These are phyloP conservation scores for Antigone vipio DNA, from an alignment of 2,113 vertebrate genomes.

Conservation along the genomic window DNA sequence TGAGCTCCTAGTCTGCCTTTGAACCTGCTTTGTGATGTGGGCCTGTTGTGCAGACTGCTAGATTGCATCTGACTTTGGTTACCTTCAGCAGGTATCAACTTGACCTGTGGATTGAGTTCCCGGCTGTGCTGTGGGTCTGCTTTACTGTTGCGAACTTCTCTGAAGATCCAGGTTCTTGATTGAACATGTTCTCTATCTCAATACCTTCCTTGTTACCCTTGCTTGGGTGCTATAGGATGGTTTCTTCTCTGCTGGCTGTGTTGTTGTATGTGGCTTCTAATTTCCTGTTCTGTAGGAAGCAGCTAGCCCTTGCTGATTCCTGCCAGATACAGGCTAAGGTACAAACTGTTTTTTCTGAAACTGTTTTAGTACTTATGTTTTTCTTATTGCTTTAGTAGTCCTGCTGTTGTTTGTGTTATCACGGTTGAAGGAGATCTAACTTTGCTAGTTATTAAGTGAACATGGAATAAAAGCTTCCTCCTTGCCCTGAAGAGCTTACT, in stretches of 20 bases:
- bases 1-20: fast-evolving
- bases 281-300: not conserved
- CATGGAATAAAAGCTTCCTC: fast-evolving
- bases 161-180: fast-evolving
- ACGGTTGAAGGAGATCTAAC: not conserved
- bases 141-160: fast-evolving
- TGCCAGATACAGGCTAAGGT: not conserved
- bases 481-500: not conserved
- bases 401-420: not conserved
- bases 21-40: fast-evolving
- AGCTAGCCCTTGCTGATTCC: fast-evolving
- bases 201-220: fast-evolving
- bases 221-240: fast-evolving
- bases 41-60: fast-evolving
- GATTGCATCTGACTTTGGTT: fast-evolving
- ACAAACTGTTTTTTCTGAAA: not conserved
- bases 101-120: fast-evolving
- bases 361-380: fast-evolving
- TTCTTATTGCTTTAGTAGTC: not conserved
- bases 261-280: not conserved
- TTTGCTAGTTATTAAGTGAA: not conserved
- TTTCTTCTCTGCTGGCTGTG: not conserved
- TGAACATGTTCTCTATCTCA: fast-evolving
- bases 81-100: fast-evolving
- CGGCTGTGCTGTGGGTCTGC: fast-evolving